A percentile compares a stretch with the other conserved stretches of the same genome.
phyloP scores from a whole-genome alignment of 35 echinoderm and acorn worm genomes.

The Hemicentrotus pulcherrimus region DNA sequence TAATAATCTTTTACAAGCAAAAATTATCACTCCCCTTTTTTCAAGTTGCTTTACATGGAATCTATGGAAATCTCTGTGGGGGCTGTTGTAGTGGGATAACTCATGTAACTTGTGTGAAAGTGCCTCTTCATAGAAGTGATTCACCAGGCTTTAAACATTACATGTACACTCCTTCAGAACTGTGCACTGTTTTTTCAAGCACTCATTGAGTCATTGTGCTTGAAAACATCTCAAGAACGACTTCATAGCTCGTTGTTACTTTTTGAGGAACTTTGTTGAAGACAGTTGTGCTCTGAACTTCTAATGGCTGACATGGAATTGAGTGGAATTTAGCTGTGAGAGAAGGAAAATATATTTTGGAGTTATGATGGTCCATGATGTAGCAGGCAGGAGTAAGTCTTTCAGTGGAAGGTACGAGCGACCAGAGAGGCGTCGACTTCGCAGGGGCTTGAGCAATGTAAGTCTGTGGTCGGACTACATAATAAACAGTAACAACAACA shows the following conservation, averaged over 20 bases:
- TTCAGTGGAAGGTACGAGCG: not conserved
- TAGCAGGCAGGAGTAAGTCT: not conserved
- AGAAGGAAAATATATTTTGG: not conserved
- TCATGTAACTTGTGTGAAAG: not conserved
- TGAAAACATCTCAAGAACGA: not conserved
- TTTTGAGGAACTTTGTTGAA: not conserved
- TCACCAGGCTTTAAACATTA: not conserved
- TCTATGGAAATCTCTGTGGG: not conserved
- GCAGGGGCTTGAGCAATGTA: not conserved
- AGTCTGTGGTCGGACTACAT: not conserved
- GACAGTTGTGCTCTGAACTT: not conserved
- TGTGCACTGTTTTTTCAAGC: not conserved
- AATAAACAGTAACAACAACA: not conserved
- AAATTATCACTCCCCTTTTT: not conserved
- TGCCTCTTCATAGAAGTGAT: not conserved
- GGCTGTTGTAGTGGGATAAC: not conserved
- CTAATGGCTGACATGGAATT: not conserved
- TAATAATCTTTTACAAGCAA: not conserved
- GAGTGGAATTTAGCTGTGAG: not conserved
- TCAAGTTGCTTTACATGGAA: not conserved
- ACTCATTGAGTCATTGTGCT: not conserved
- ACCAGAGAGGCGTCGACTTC: not conserved
- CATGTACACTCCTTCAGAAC: not conserved
- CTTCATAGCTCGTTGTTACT: not conserved
- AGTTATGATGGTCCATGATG: constrained; percentile 20